A percentile compares a stretch with the other conserved stretches of the same genome.
phyloP scores from a whole-genome alignment of 2,888 invertebrate species.

The Oxycera nigricornis region DNA sequence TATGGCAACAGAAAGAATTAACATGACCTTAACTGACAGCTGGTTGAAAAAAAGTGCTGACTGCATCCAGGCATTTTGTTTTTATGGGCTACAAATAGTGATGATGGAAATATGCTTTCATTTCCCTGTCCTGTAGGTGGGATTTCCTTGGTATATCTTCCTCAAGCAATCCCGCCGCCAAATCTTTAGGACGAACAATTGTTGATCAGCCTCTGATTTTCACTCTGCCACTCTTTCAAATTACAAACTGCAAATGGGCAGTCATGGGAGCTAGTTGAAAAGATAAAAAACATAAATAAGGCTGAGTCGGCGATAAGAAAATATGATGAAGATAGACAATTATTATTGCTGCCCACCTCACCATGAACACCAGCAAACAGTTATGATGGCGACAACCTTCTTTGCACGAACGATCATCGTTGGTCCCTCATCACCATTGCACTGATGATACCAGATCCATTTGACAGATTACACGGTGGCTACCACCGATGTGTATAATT shows the following conservation, averaged over 20 bases:
- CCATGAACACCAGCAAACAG: neutral
- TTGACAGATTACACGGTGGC: slow-evolving; percentile 19
- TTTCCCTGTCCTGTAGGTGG: too few species aligned
- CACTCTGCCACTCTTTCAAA: neutral
- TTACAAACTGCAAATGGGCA: neutral
- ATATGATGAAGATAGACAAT: neutral
- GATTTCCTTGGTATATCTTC: too few species aligned
- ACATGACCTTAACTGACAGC: too few species aligned
- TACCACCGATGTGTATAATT: slow-evolving; percentile 9
- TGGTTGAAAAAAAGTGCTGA: too few species aligned
- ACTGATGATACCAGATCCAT: slow-evolving; percentile 11
- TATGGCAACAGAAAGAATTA: too few species aligned
- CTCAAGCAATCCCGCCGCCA: too few species aligned
- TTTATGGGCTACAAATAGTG: too few species aligned
- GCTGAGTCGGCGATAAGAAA: neutral
- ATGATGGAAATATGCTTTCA: too few species aligned
- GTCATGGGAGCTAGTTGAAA: neutral
- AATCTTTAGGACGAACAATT: too few species aligned
- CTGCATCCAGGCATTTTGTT: too few species aligned
- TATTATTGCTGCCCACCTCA: neutral
- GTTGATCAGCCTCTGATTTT: neutral
- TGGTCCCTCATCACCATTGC: neutral
- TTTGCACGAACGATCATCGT: neutral
- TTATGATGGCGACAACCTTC: slow-evolving; percentile 28
- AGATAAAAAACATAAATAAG: neutral